A percentile compares a stretch with the other conserved stretches of the same genome.
These are phyloP conservation scores for Rhaphigaster nebulosa DNA, from an alignment of 2,888 invertebrate species.

Conservation along the genomic window DNA sequence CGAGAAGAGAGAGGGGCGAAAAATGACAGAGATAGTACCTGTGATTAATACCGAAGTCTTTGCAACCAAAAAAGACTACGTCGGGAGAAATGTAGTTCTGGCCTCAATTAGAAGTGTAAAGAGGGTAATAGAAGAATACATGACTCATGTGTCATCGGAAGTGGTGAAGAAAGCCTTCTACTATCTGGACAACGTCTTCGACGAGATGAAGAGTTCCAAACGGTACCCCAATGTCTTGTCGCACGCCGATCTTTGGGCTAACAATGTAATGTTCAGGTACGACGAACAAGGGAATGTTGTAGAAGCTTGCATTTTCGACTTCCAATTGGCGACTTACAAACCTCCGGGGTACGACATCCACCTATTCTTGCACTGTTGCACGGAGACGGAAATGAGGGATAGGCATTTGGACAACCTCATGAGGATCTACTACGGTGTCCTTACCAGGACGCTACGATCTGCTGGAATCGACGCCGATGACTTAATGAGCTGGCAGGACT, in stretches of 20 bases:
- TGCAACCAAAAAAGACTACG: neutral
- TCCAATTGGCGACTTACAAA: slow-evolving; percentile 39
- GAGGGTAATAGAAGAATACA: slow-evolving; percentile 23
- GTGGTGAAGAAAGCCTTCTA: slow-evolving; percentile 19
- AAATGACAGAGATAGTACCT: slow-evolving; percentile 11
- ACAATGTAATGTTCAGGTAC: slow-evolving; percentile 52
- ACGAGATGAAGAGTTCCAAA: slow-evolving; percentile 5
- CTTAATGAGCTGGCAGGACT: neutral
- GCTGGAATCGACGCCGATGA: neutral
- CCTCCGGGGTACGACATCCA: slow-evolving; percentile 4
- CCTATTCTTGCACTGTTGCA: slow-evolving; percentile 13
- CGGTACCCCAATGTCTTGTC: neutral
- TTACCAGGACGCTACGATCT: neutral
- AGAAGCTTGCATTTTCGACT: slow-evolving; percentile 48
- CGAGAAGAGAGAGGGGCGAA: neutral
- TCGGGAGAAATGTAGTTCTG: neutral
- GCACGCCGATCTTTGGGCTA: slow-evolving; percentile 17
- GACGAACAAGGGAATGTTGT: neutral
- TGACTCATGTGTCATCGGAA: neutral
- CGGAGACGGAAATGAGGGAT: neutral
- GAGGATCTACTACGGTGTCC: neutral
- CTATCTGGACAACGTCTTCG: slow-evolving; percentile 5
- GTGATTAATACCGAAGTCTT: neutral
- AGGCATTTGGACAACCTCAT: neutral
- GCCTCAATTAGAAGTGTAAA: neutral